A percentile compares a stretch with the other conserved stretches of the same genome.
These are phyloP conservation scores for Dermatophagoides farinae DNA, from an alignment of 1,140 invertebrate species.

Conservation along the genomic window DNA sequence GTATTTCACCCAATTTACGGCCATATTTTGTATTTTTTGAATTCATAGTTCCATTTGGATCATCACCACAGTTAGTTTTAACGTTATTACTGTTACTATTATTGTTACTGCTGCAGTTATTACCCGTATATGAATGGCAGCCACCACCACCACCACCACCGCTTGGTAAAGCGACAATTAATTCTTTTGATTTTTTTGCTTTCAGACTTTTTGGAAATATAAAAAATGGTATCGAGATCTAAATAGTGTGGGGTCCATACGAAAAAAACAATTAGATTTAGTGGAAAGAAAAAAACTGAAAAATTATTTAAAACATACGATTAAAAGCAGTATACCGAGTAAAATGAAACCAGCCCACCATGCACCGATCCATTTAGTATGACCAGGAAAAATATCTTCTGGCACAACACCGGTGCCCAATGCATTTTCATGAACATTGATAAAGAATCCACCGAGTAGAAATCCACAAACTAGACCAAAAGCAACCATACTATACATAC, in stretches of 20 bases:
- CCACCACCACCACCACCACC: no score
- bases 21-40: conserved; percentile 19
- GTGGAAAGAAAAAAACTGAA: background rate
- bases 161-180: conserved; percentile 18
- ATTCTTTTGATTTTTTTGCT: conserved; percentile 42
- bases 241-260: conserved; percentile 23
- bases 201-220: conserved; percentile 41
- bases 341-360: conserved; percentile 32
- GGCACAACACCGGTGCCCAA: conserved; percentile 23
- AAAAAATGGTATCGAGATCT: conserved; percentile 31
- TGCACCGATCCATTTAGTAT: conserved; percentile 25
- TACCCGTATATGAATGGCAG: conserved; percentile 10
- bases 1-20: conserved; percentile 47
- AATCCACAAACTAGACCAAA: conserved; percentile 35
- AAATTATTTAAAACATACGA: conserved; percentile 17
- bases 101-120: background rate
- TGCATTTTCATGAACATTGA: conserved; percentile 33
- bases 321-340: conserved; percentile 23
- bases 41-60: background rate
- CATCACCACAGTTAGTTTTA: background rate
- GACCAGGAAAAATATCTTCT: conserved; percentile 21
- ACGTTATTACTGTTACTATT: background rate
- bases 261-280: conserved; percentile 19
- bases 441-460: conserved; percentile 31
- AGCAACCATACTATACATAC: conserved; percentile 35